Evolutionary conservation across 2,888 invertebrate genomes (phyloP).

Genomic region (Acrobasis repandana): DNA sequence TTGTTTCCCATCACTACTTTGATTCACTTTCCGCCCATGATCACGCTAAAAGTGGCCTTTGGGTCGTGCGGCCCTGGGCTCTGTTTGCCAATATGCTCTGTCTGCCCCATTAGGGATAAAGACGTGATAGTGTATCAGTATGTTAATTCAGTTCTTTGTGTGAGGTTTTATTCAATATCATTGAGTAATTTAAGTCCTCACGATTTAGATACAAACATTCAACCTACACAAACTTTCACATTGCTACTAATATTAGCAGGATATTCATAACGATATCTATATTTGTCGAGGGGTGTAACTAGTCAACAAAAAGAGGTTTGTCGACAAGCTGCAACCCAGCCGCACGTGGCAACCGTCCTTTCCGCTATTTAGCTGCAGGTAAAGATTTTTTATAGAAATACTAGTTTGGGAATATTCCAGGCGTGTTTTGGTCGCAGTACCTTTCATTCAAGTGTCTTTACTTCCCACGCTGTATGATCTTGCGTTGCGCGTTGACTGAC

Average conservation of each 20-base stretch:
- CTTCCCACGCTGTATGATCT: slow-evolving; percentile 46
- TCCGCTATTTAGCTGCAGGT: slow-evolving; percentile 77
- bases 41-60: too few species aligned
- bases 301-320: slow-evolving; percentile 15
- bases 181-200: too few species aligned
- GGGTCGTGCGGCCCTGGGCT: too few species aligned
- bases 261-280: slow-evolving; percentile 18
- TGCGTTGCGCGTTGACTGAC: slow-evolving; percentile 23
- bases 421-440: slow-evolving; percentile 47
- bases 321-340: slow-evolving; percentile 58
- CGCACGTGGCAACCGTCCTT: slow-evolving; percentile 80
- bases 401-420: slow-evolving; percentile 66
- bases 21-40: too few species aligned
- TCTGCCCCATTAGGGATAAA: too few species aligned
- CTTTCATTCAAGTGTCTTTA: slow-evolving; percentile 47
- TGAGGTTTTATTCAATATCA: too few species aligned
- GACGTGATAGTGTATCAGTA: too few species aligned
- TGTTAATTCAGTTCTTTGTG: too few species aligned
- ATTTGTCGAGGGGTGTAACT: slow-evolving; percentile 16
- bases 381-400: slow-evolving; percentile 71
- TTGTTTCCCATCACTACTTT: too few species aligned
- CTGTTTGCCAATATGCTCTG: too few species aligned
- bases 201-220: too few species aligned
- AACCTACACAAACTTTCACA: not conserved
- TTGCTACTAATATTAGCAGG: not conserved